Base-by-base conservation (phyloP, 2,888 invertebrate genomes). In the Caenorhabditis sp. region DNA sequence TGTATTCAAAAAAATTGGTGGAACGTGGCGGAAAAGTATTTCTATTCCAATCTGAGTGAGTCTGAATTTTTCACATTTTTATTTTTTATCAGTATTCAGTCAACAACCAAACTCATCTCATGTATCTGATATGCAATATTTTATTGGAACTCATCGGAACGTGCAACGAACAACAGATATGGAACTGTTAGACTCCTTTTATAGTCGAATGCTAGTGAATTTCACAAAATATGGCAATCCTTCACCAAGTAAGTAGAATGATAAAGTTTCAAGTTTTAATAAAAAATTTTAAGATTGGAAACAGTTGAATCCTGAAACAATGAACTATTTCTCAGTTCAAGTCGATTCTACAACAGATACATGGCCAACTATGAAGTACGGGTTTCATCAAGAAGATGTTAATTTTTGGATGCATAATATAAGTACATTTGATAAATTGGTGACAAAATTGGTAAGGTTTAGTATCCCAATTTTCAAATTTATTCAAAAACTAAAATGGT, bases 391-490 rank as follows among this genome's bases (percentile, higher is more conserved):
- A 58, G 20, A 60, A 53, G 52, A 63, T 27, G 63, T 70, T 57
- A 61, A 74, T 50, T 70, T 63, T 23, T 74, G 74, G 74, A 58
- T 50, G 60, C 64, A 69, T 60, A 74, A 69, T 36, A 60, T 74
- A 62, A 74, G 66, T 43, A 59, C 63, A 36, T 68, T 66, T 66
- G 73, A 73, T 63, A 63, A 54, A 57, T 54, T 59, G 17, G 67
- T 68, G 52, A 72, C 68, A 8, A 54, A 62, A 72, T 57, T 60
- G 63, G 72, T 73, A 61, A 62, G 26, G 5, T 43, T 53, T n/a
- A 3, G 31, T 4, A n/a, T n/a, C n/a, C n/a, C n/a, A n/a, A n/a
- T n/a, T n/a, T n/a, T 31, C 10, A 7, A 31, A 7, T 31, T 31
- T 7, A 12, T 43, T 43, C 43, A 17, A 43, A 43, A 14, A 43